Conservation (phyloP, 64 coral and sea anemone species). For the Montipora sp. region DNA sequence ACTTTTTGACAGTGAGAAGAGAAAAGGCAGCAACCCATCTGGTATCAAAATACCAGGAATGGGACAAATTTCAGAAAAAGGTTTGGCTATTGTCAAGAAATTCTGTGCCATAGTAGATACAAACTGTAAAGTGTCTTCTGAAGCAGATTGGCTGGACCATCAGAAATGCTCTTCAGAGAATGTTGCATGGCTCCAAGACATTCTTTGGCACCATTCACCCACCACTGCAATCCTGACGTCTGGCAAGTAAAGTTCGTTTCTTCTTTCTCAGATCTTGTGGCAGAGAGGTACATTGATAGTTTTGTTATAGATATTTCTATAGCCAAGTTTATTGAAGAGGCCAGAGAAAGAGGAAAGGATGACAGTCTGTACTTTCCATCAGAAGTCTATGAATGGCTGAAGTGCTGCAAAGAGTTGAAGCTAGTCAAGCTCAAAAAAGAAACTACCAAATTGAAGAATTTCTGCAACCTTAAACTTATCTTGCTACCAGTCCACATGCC, state of each 20-base stretch:
- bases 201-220: constrained; percentile 14
- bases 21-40: neutral
- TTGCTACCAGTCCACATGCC: constrained; percentile 66
- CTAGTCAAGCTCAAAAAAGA: neutral
- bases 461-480: constrained; percentile 27
- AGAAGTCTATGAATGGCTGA: constrained; percentile 61
- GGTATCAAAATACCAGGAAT: constrained; percentile 2
- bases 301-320: constrained; percentile 54
- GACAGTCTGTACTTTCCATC: constrained; percentile 39
- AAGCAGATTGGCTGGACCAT: neutral
- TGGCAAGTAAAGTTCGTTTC: neutral
- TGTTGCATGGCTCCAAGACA: constrained; percentile 4
- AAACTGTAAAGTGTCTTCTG: no score
- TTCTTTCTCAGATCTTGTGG: constrained; percentile 14
- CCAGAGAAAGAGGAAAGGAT: neutral
- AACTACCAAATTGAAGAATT: neutral
- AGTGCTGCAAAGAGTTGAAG: neutral
- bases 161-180: neutral
- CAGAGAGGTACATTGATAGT: constrained; percentile 49
- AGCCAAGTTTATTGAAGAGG: neutral
- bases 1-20: neutral
- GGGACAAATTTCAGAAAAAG: constrained; percentile 11
- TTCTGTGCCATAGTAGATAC: no score
- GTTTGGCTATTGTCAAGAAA: no score
- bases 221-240: neutral